Conservation (phyloP, 2,113 vertebrate species). For the Parus major region DNA sequence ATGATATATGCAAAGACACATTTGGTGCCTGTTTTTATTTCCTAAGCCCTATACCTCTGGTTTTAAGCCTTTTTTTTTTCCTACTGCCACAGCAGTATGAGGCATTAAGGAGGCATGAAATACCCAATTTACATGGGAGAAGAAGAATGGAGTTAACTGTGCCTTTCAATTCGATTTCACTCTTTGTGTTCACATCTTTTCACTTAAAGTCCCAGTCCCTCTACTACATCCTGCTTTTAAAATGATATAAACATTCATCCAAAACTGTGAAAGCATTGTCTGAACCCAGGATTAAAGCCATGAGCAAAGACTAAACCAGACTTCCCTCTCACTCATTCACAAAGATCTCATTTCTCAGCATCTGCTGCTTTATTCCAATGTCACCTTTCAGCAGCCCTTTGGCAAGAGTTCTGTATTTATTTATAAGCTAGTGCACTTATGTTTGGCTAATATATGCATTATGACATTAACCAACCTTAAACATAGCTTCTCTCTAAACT, state of each 20-base stretch:
- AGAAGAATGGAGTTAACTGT: neutral
- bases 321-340: neutral
- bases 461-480: slow-evolving; percentile 6
- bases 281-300: neutral
- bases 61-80: neutral
- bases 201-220: neutral
- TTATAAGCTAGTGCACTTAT: neutral
- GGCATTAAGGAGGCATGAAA: neutral
- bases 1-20: neutral
- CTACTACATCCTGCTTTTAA: neutral
- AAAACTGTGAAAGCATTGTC: neutral
- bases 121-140: neutral
- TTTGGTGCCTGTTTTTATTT: neutral
- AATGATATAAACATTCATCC: neutral
- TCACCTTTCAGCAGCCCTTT: slow-evolving; percentile 11
- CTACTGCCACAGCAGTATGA: neutral
- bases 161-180: neutral
- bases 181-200: neutral
- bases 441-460: neutral
- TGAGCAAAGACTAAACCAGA: neutral
- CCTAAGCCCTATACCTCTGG: neutral
- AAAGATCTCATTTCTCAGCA: neutral
- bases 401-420: slow-evolving; percentile 8
- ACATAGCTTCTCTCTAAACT: neutral
- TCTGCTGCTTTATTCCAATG: neutral